Evolutionary conservation across 2,113 vertebrate genomes (phyloP), one percentile per base, ranked within the genome.

Genomic region (Puntigrus tetrazona): DNA sequence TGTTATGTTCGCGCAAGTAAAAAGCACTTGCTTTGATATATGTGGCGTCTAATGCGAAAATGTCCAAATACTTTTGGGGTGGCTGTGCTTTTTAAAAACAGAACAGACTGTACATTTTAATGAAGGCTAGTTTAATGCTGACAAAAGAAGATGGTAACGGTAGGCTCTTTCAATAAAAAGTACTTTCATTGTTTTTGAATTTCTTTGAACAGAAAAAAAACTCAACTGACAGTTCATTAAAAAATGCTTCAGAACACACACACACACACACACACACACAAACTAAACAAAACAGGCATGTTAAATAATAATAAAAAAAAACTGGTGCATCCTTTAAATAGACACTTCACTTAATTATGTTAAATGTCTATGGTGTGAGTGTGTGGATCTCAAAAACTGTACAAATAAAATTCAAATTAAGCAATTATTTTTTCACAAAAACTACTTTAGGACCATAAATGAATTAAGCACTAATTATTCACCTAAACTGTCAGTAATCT

Each of bases 101-200:
- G 29, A 67, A 18, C 16, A 69, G 65, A 38, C 8, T 34, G 34
- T 38, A 11, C 20, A 38, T 69, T n/a, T 69, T 69, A 36, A 61
- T 67, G 41, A 67, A n/a, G 61, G 14, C 34, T 73, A 8, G 29
- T 57, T 84, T 84, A 76, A 36, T 76, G 73, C 65, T 77, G 29
- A 38, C 57, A 38, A 61, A 65, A 61, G 57, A 38, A 45, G 22
- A 74, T 22, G 47, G 43, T 14, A 36, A 50, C 25, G 16, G 20
- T 31, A 65, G 7, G 10, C 7, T 25, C 29, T 72, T 50, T n/a
- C 2, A 75, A 43, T 47, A 83, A 61, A 75, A 61, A 38, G 3
- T 11, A 9, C 18, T 69, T n/a, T n/a, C n/a, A n/a, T n/a, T 38
- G 63, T 69, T 69, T 67, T 22, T 67, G 18, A 67, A 67, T 36